Conservation (phyloP, 2,113 vertebrate genomes). For the Nymphicus hollandicus region DNA sequence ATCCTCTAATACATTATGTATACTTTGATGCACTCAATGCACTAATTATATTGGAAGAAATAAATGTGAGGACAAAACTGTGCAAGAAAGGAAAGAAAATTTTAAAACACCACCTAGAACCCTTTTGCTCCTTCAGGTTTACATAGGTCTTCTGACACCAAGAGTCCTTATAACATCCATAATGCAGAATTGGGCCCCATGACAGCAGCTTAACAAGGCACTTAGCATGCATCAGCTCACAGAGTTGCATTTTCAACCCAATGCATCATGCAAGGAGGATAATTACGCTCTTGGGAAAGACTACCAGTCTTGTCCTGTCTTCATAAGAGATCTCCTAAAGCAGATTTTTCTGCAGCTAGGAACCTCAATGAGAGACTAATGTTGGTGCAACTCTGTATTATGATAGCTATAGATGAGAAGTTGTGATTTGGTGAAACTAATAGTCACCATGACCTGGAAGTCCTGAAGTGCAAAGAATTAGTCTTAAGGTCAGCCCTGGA, state of each 20-base stretch:
- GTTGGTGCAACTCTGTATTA: neutral
- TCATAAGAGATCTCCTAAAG: neutral
- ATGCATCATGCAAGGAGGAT: neutral
- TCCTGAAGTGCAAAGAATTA: neutral
- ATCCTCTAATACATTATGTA: neutral
- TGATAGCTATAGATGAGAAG: neutral
- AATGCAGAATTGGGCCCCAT: neutral
- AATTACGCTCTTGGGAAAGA: constrained; percentile 33
- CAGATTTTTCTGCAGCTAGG: neutral
- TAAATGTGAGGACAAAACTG: neutral
- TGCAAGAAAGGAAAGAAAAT: neutral
- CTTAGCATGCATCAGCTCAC: neutral
- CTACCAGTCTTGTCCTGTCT: neutral
- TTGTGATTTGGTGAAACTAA: neutral
- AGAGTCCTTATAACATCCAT: neutral
- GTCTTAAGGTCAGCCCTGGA: neutral
- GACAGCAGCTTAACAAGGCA: constrained; percentile 22
- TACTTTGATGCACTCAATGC: neutral
- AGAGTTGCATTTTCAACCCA: constrained; percentile 17
- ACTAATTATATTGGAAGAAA: neutral
- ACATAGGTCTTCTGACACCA: neutral
- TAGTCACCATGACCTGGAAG: neutral
- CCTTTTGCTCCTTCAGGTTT: neutral
- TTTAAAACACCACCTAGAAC: neutral
- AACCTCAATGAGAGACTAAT: neutral